These are phyloP conservation scores for Scaptodrosophila lebanonensis DNA, from an alignment of 1,140 invertebrate genomes.

Conservation along the genomic window DNA sequence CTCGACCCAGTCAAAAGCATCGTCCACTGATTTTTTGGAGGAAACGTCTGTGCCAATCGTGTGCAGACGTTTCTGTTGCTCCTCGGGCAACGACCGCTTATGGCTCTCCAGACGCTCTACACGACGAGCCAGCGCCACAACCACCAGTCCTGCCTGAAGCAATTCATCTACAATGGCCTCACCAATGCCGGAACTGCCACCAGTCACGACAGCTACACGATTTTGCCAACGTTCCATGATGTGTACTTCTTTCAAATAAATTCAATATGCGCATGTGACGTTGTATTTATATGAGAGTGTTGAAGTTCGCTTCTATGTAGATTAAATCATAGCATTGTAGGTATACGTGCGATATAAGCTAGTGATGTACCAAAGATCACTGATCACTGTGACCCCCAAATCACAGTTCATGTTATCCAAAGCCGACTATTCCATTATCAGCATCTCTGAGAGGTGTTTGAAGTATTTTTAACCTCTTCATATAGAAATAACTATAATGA, in stretches of 20 bases:
- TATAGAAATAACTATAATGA: no score
- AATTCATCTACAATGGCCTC: slow-evolving; percentile 75
- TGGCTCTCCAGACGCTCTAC: slow-evolving; percentile 76
- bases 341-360: no score
- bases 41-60: slow-evolving; percentile 80
- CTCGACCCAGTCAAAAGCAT: slow-evolving; percentile 81
- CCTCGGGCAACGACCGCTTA: slow-evolving; percentile 24
- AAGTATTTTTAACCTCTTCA: no score
- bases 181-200: slow-evolving; percentile 80
- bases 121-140: slow-evolving; percentile 84
- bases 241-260: background rate
- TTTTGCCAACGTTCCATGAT: slow-evolving; percentile 54
- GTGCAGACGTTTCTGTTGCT: slow-evolving; percentile 41
- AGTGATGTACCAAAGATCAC: no score
- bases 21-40: slow-evolving; percentile 81
- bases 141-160: slow-evolving; percentile 79
- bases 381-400: no score
- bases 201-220: slow-evolving; percentile 61
- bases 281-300: background rate
- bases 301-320: no score
- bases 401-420: no score
- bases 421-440: no score
- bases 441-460: no score
- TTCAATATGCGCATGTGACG: background rate
- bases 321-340: no score